Percentiles rank a stretch among this genome's conserved stretches.
These are phyloP conservation scores for Myotis pilosus DNA, from an alignment of 2,797 vertebrate genomes.

Conservation along the genomic window DNA sequence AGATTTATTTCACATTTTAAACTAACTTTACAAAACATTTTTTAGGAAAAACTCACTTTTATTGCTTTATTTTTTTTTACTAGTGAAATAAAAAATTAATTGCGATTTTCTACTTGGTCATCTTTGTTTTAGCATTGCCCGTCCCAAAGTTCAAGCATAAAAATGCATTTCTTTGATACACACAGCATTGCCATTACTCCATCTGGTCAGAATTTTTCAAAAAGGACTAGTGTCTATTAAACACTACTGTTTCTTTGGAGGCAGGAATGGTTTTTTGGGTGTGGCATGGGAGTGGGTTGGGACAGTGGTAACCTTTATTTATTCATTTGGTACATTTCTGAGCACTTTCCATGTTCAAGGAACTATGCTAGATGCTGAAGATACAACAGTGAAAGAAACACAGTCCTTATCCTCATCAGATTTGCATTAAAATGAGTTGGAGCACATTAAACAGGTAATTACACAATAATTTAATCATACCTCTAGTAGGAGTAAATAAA, in stretches of 20 bases:
- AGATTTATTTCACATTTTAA: constrained; percentile 18
- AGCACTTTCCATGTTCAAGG: neutral
- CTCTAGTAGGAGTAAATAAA: neutral
- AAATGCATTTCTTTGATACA: neutral
- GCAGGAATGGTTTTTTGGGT: neutral
- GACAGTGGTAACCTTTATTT: neutral
- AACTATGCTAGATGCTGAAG: neutral
- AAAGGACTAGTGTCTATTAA: neutral
- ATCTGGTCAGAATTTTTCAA: neutral
- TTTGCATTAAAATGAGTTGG: neutral
- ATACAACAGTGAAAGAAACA: neutral
- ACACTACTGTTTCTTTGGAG: neutral
- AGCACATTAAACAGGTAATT: neutral
- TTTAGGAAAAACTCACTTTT: neutral
- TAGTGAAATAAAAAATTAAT: constrained; percentile 1
- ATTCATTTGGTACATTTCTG: neutral
- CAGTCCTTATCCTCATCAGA: neutral
- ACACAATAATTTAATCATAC: neutral
- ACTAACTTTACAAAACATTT: constrained; percentile 5
- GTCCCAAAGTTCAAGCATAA: neutral
- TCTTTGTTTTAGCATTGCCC: neutral
- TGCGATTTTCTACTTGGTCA: neutral
- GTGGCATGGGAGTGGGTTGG: too few relatives aligned
- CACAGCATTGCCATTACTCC: neutral
- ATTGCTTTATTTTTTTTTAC: neutral